A percentile compares a stretch with the other conserved stretches of the same genome.
Evolutionary conservation across 1,140 invertebrate species (phyloP).

Genomic region (Drosophila tristis): DNA sequence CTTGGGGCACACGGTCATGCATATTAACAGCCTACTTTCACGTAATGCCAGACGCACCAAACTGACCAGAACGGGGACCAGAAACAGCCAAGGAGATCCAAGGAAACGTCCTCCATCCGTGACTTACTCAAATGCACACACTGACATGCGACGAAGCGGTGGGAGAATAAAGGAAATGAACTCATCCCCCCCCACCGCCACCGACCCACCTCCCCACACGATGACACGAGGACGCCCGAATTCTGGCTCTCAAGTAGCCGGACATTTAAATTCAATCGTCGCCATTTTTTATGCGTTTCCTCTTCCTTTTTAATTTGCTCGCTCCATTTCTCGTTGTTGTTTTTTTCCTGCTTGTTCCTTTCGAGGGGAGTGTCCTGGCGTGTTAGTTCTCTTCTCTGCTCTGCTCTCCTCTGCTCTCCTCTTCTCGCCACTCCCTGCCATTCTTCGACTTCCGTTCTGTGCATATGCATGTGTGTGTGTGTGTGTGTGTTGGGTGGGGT

Average conservation of each 20-base stretch:
- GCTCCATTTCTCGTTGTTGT: slow-evolving; percentile 29
- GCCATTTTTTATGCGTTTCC: slow-evolving; percentile 76
- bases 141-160: slow-evolving; percentile 40
- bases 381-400: slow-evolving; percentile 48
- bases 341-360: background rate
- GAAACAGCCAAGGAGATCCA: slow-evolving; percentile 33
- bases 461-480: slow-evolving; percentile 26
- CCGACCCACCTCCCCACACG: slow-evolving; percentile 10
- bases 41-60: slow-evolving; percentile 55
- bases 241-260: slow-evolving; percentile 57
- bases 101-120: slow-evolving; percentile 26
- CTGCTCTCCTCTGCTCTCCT: background rate
- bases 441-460: slow-evolving; percentile 55
- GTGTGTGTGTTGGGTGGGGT: slow-evolving; percentile 11
- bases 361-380: slow-evolving; percentile 22
- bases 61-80: slow-evolving; percentile 59
- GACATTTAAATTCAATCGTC: slow-evolving; percentile 80
- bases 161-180: slow-evolving; percentile 48
- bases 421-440: background rate
- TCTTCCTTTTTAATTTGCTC: slow-evolving; percentile 78
- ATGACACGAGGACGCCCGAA: slow-evolving; percentile 29
- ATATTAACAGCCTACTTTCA: slow-evolving; percentile 83
- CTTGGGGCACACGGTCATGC: slow-evolving; percentile 72
- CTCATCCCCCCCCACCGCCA: slow-evolving; percentile 29
- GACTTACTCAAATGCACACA: slow-evolving; percentile 70